A percentile compares a stretch with the other conserved stretches of the same genome.
These are phyloP conservation scores for Drosophila sucinea DNA, from an alignment of 1,140 invertebrate species.

Conservation along the genomic window DNA sequence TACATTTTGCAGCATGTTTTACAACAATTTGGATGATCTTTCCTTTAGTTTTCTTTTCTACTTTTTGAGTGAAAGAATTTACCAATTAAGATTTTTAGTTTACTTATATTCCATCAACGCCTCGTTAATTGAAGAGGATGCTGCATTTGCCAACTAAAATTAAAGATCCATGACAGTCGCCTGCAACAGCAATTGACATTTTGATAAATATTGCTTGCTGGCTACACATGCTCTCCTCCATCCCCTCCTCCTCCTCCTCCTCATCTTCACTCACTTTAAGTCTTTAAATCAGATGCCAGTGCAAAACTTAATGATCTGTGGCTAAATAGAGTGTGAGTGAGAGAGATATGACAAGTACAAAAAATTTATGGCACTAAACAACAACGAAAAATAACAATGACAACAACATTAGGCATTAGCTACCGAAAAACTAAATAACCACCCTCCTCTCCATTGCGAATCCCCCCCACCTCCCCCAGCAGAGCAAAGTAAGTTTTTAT, in stretches of 20 bases:
- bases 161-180: slow-evolving; percentile 57
- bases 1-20: slow-evolving; percentile 27
- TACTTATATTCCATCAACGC: slow-evolving; percentile 55
- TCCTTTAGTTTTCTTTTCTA: too few relatives aligned
- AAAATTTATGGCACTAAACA: slow-evolving; percentile 77
- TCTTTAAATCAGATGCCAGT: slow-evolving; percentile 71
- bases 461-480: slow-evolving; percentile 11
- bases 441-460: slow-evolving; percentile 25
- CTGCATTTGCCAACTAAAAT: slow-evolving; percentile 43
- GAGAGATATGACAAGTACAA: slow-evolving; percentile 76
- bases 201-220: slow-evolving; percentile 46
- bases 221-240: background rate
- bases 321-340: slow-evolving; percentile 58
- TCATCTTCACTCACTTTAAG: slow-evolving; percentile 17
- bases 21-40: background rate
- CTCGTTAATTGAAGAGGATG: slow-evolving; percentile 61
- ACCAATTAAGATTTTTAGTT: background rate
- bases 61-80: background rate
- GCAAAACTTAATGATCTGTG: slow-evolving; percentile 77
- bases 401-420: slow-evolving; percentile 42
- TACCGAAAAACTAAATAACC: slow-evolving; percentile 45
- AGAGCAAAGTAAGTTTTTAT: slow-evolving; percentile 47
- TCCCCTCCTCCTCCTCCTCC: slow-evolving; percentile 9
- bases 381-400: slow-evolving; percentile 41
- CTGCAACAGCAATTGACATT: slow-evolving; percentile 59